phyloP scores from a whole-genome alignment of 2,888 invertebrate species.

The Bruchidius siliquastri region DNA sequence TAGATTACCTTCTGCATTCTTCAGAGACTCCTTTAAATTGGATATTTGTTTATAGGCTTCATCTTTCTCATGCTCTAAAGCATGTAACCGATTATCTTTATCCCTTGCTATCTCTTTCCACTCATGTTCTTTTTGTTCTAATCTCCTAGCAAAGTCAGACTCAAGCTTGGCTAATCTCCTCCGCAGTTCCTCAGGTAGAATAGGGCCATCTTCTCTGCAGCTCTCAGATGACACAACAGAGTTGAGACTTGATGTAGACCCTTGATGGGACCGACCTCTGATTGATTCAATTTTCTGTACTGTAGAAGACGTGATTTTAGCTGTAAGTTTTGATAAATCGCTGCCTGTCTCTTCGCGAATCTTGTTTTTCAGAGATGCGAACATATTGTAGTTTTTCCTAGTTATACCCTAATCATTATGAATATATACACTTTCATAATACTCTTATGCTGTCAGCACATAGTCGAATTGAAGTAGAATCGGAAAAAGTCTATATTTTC shows the following conservation, averaged over 20 bases:
- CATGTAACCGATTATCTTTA: constrained; percentile 53
- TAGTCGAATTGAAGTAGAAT: neutral
- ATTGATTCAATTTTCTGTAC: constrained; percentile 50
- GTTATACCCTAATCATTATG: neutral
- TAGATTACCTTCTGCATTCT: constrained; percentile 63
- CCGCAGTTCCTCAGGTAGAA: constrained; percentile 47
- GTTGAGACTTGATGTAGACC: constrained; percentile 48
- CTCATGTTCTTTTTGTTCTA: constrained; percentile 62
- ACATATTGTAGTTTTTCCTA: constrained; percentile 56
- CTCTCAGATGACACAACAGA: constrained; percentile 45
- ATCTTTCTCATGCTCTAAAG: constrained; percentile 54
- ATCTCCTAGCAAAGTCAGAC: constrained; percentile 55
- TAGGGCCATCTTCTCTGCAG: constrained; percentile 52
- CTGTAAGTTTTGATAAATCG: constrained; percentile 56
- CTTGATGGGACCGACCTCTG: constrained; percentile 47
- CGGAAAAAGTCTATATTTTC: neutral
- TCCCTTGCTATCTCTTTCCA: constrained; percentile 63
- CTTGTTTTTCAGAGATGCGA: constrained; percentile 82
- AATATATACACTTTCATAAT: neutral
- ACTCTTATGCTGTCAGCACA: neutral
- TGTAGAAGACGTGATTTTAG: constrained; percentile 49
- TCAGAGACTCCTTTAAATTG: constrained; percentile 56
- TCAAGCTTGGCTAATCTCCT: constrained; percentile 53
- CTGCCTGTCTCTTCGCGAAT: constrained; percentile 85
- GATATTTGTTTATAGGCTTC: constrained; percentile 55